A percentile compares a stretch with the other conserved stretches of the same genome.
Conservation (phyloP, 2,888 invertebrate genomes). For the Prosapia bicincta region DNA sequence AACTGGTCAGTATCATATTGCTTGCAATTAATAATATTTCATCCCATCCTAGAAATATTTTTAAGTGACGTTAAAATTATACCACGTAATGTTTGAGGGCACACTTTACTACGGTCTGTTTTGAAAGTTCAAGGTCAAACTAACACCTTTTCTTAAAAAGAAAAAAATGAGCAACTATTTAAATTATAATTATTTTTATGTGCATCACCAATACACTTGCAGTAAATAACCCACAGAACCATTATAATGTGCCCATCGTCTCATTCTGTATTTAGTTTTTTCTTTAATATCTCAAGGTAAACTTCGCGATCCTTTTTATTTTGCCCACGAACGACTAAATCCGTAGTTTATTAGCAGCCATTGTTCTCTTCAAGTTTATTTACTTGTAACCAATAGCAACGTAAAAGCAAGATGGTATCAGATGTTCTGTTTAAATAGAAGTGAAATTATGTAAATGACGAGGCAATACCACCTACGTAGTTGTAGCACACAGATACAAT, state of each 20-base stretch:
- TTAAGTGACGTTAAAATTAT: too few species aligned
- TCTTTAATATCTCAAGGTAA: neutral
- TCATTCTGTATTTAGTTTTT: neutral
- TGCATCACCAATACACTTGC: too few species aligned
- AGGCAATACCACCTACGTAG: neutral
- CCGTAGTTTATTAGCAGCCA: neutral
- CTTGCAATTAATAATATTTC: too few species aligned
- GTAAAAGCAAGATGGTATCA: neutral
- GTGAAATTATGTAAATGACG: neutral
- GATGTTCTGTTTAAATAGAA: neutral
- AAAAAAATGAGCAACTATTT: too few species aligned
- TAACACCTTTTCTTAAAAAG: too few species aligned
- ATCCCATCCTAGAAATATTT: too few species aligned
- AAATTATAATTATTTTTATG: too few species aligned
- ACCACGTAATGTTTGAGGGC: too few species aligned
- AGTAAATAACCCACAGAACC: too few species aligned
- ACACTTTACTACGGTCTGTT: too few species aligned
- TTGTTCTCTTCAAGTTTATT: neutral
- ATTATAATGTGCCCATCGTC: neutral
- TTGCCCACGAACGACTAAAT: neutral
- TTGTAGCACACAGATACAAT: neutral
- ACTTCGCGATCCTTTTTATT: neutral
- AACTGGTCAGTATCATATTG: too few species aligned
- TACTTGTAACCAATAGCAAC: neutral
- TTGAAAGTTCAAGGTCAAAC: too few species aligned